Evolutionary conservation across 2,797 vertebrate genomes (phyloP).

Genomic region (Nyctibius grandis): DNA sequence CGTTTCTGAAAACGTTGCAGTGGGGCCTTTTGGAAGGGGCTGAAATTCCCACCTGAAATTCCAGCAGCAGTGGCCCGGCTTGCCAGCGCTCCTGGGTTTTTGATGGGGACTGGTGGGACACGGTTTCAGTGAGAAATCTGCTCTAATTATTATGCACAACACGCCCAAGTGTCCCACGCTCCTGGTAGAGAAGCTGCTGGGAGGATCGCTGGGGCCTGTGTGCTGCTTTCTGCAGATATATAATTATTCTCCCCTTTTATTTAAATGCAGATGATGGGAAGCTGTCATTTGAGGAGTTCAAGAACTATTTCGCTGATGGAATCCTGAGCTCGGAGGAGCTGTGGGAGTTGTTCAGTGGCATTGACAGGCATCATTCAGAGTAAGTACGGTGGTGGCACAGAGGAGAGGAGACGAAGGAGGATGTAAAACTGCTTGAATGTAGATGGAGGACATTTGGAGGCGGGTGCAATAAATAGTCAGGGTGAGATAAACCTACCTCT

Average conservation of each 20-base stretch:
- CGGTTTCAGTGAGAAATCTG: not conserved
- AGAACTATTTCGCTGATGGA: constrained; percentile 91
- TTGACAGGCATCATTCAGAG: constrained; percentile 89
- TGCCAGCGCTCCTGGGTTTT: not conserved
- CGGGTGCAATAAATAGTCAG: not conserved
- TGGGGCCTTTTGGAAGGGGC: not conserved
- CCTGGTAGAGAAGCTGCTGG: not conserved
- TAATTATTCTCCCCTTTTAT: constrained; percentile 33
- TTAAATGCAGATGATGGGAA: constrained; percentile 89
- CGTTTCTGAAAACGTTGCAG: rapidly evolving
- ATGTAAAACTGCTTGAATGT: not conserved
- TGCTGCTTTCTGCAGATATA: not conserved
- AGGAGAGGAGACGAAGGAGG: not conserved
- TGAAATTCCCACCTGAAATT: not conserved
- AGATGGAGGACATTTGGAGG: not conserved
- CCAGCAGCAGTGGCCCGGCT: not conserved
- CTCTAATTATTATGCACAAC: not conserved
- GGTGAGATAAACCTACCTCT: not conserved
- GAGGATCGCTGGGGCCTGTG: not conserved
- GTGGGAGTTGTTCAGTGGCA: constrained; percentile 89
- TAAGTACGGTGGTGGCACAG: constrained; percentile 63
- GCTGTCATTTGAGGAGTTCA: constrained; percentile 97
- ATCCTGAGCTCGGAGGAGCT: constrained; percentile 91
- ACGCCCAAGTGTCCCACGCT: not conserved
- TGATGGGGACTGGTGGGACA: not conserved